Base-by-base conservation (phyloP, 1,140 invertebrate species). In the Drosophila pachea region DNA sequence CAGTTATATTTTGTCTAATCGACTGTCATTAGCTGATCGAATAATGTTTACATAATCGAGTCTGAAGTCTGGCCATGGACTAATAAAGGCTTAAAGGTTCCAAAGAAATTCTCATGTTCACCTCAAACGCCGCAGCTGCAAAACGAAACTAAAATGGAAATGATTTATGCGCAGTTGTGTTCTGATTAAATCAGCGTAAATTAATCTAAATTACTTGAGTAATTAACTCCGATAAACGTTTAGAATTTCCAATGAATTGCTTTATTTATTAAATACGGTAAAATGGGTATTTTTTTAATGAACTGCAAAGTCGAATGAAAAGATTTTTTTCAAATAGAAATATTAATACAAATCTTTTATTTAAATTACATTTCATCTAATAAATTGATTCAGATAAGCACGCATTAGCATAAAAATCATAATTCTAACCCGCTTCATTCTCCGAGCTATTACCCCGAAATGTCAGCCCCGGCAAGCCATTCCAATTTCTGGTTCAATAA, bases 401-500 rank as follows among this genome's bases (percentile, higher is more conserved):
- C 40, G 4, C 11, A 42, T 42, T 3, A 22, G 12, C 4, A 42
- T 42, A 42, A 43, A 43, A 43, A 12, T 43, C 40, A 43, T 43
- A 43, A 43, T 43, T 43, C 7, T n/a, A 43, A 43, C 12, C 5
- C 7, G 35, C 8, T 2, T 16, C 16, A 47, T 47, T 32, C 12
- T 12, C 22, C 29, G 22, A 49, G 29, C 31, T 32, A 31, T 49
- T 11, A 7, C 16, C 16, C 4, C 16, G 48, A 29, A 33, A n/a
- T 32, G 12, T 5, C 12, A 0, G 32, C 14, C 4, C 12, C 12
- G 9, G 0, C 14, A 29, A 22, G 22, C 11, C 16, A 6, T 38
- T 54, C 12, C 4, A 6, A 4, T 7, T 53, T 47, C 33, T 38
- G 65, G 58, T 50, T 64, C 16, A 68, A 38, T 22, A 47, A 48